These are phyloP conservation scores for Leiothrix lutea DNA, from an alignment of 2,113 vertebrate genomes.

Conservation along the genomic window DNA sequence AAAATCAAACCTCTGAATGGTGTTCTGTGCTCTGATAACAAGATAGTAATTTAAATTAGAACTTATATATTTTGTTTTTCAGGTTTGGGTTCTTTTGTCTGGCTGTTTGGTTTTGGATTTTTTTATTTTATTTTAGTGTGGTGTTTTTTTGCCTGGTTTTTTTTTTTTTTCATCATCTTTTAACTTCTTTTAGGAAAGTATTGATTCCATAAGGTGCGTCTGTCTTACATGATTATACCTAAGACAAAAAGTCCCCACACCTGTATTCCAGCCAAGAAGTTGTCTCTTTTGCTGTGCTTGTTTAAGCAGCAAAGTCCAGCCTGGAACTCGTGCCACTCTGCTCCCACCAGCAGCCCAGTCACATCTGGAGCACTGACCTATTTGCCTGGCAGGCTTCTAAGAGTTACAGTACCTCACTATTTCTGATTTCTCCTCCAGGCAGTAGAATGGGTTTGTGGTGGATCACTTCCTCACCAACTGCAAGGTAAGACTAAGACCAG, in stretches of 20 bases:
- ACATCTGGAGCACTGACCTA: background rate
- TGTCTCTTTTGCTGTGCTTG: background rate
- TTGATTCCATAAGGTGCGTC: background rate
- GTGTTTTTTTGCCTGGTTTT: background rate
- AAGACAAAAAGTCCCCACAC: background rate
- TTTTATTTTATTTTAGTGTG: background rate
- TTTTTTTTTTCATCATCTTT: background rate
- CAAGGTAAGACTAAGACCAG: background rate
- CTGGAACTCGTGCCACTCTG: rapidly evolving
- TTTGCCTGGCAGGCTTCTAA: background rate
- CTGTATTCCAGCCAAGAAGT: background rate
- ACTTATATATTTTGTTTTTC: background rate
- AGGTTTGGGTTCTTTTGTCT: background rate
- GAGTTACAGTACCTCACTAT: background rate
- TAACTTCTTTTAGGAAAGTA: background rate
- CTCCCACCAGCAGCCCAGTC: background rate
- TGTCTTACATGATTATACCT: background rate
- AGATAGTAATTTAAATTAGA: background rate
- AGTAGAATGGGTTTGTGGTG: background rate
- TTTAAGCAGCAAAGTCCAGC: background rate
- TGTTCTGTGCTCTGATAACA: background rate
- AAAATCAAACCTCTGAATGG: background rate
- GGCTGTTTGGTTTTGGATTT: background rate
- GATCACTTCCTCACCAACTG: background rate
- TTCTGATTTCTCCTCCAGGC: background rate